Evolutionary conservation across 2,113 vertebrate genomes (phyloP), one percentile per base, ranked within the genome.

Genomic region (Crotalus helleri): DNA sequence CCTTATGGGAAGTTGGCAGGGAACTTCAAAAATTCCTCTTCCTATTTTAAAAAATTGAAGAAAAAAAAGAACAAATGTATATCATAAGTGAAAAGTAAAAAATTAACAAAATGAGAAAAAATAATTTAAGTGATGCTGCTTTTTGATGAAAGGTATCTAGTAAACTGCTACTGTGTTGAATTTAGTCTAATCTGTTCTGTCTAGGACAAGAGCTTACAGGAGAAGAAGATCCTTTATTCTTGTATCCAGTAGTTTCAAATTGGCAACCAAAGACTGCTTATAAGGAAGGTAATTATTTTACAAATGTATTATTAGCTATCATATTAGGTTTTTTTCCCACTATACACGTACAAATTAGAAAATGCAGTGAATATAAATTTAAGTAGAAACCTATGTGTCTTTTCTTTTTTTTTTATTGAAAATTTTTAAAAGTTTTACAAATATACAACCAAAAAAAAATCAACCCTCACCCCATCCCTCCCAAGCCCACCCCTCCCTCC

Each of bases 181-280:
- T 92, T 55, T 61, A 39, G 89, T 94, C 96, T 94, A 53, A 51
- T 96, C 95, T 94, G 46, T 0, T 91, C 95, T 95, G 58, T 91
- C 51, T 95, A 98, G 98, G 92, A 89, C 3, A 85, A 92, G 95
- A 97, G 24, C 96, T 98, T 54, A 97, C 97, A 54, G 97, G 97
- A 96, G 29, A 95, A 58, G 98, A 99, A 91, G 98, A 98, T 96
- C 96, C 97, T 13, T 91, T 97, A 44, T 90, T 97, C 55, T 96
- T 99, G 44, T 98, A 98, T 92, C 97, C 98, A 13, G 46, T 98
- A 51, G 97, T 99, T 97, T 95, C 95, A 93, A 98, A 95, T 91
- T 97, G 97, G 97, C 59, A 98, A 0, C 94, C 98, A 94, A 97
- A 97, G 24, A 94, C 93, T 24, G 98, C 98, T 87, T 98, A 98